Conservation (phyloP, 2,113 vertebrate species). For the Lates calcarifer region DNA sequence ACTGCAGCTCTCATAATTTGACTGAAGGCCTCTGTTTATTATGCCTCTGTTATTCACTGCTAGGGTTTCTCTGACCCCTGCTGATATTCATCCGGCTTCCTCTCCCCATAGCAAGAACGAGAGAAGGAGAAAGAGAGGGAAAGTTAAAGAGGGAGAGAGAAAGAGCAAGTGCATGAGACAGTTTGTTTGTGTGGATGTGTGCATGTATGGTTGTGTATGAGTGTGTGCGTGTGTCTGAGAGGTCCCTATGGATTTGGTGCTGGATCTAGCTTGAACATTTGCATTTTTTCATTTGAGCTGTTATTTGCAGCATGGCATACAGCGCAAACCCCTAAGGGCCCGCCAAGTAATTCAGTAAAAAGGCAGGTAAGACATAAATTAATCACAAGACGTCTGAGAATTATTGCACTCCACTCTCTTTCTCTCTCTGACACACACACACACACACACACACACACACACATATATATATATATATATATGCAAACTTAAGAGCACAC, state of each 20-base stretch:
- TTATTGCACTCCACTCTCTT: slow-evolving; percentile 59
- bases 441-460: slow-evolving; percentile 7
- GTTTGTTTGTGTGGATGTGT: slow-evolving; percentile 47
- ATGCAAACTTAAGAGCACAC: slow-evolving; percentile 24
- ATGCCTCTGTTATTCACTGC: slow-evolving; percentile 79
- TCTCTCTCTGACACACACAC: slow-evolving; percentile 13
- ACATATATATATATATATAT: slow-evolving; percentile 25
- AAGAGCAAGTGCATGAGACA: slow-evolving; percentile 36
- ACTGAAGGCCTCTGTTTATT: slow-evolving; percentile 83
- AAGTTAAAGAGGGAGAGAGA: slow-evolving; percentile 37
- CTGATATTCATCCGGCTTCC: slow-evolving; percentile 79
- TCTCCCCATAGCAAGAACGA: slow-evolving; percentile 58
- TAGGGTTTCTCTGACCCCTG: slow-evolving; percentile 79
- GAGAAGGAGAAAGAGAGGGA: slow-evolving; percentile 13
- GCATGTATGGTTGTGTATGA: slow-evolving; percentile 29
- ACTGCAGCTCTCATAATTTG: slow-evolving; percentile 82
- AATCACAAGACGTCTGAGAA: slow-evolving; percentile 77
- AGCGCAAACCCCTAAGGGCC: slow-evolving; percentile 71
- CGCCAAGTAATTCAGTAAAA: slow-evolving; percentile 79
- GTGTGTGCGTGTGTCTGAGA: slow-evolving; percentile 48
- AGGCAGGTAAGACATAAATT: slow-evolving; percentile 84
- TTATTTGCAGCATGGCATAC: slow-evolving; percentile 82
- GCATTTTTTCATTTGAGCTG: slow-evolving; percentile 84
- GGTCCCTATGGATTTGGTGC: slow-evolving; percentile 76
- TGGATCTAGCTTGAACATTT: slow-evolving; percentile 79